Conservation (phyloP, 2,888 invertebrate genomes). For the Lymantria monacha region DNA sequence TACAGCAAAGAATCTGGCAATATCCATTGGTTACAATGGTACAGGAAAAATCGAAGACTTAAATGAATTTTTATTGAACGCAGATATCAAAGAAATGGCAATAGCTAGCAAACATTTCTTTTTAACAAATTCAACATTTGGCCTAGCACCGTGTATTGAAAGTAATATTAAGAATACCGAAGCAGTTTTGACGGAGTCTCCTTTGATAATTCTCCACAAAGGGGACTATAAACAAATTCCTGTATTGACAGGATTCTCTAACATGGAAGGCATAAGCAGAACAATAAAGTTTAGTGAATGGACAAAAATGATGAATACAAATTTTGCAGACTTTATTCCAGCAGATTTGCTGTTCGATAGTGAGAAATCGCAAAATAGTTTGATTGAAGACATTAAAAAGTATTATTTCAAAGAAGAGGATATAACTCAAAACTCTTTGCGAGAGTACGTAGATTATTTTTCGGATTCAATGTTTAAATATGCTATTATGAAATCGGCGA, state of each 20-base stretch:
- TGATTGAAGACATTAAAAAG: slow-evolving; percentile 48
- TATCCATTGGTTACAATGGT: slow-evolving; percentile 60
- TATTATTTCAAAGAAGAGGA: slow-evolving; percentile 60
- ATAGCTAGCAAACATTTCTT: slow-evolving; percentile 61
- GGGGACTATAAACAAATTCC: slow-evolving; percentile 52
- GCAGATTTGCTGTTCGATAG: slow-evolving; percentile 57
- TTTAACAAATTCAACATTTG: slow-evolving; percentile 67
- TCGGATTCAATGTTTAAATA: slow-evolving; percentile 74
- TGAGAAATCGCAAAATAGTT: slow-evolving; percentile 39
- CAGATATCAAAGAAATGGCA: slow-evolving; percentile 42
- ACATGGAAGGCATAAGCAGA: slow-evolving; percentile 73
- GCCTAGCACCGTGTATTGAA: slow-evolving; percentile 70
- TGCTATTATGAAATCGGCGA: slow-evolving; percentile 60
- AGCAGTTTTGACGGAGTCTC: slow-evolving; percentile 64
- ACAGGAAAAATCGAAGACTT: slow-evolving; percentile 59
- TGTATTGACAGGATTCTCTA: slow-evolving; percentile 61
- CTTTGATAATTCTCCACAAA: slow-evolving; percentile 54
- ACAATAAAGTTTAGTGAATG: slow-evolving; percentile 57
- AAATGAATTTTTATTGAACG: slow-evolving; percentile 63
- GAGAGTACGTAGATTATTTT: slow-evolving; percentile 64
- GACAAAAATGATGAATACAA: slow-evolving; percentile 64
- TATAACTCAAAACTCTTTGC: slow-evolving; percentile 45
- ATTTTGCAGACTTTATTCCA: slow-evolving; percentile 64
- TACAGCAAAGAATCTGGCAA: slow-evolving; percentile 66
- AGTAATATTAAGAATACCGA: slow-evolving; percentile 47